Evolutionary conservation across 2,888 invertebrate genomes (phyloP), one percentile per base, ranked within the genome.

Genomic region (Pherbina coryleti): DNA sequence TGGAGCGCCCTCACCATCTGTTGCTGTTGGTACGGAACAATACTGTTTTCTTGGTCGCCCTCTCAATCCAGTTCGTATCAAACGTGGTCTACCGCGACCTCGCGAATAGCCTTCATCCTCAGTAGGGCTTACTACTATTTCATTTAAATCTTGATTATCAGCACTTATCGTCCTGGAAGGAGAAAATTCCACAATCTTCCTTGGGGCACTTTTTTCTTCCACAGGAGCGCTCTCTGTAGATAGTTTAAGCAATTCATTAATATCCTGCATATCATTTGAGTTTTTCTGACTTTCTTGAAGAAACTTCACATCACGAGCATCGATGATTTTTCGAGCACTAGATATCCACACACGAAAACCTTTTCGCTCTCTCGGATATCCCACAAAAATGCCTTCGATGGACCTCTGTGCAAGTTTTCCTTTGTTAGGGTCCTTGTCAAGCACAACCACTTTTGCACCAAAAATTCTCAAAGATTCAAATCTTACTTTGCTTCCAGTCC

Each of bases 391-490:
- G 70, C 82, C 79, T 78, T 79, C 76, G 9, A 72, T 37, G 17
- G 75, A 60, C 74, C 71, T 57, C 7, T 60, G 66, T 5, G 67
- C 70, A 49, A 77, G 53, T 51, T 77, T 79, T 19, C 66, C 71
- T 44, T 78, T n/a, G n/a, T n/a, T n/a, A 72, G 2, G 73, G 53
- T 70, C 60, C 37, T 79, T 77, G 34, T 79, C 62, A 31, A 79
- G n/a, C 8, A 83, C 84, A 82, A 84, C 84, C 14, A 84, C 85
- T 73, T 83, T 60, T 22, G 83, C 82, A 7, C 90, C 90, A 85
- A 90, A 31, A n/a, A n/a, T n/a, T n/a, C n/a, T n/a, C n/a, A n/a
- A n/a, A n/a, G n/a, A n/a, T n/a, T n/a, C n/a, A n/a, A n/a, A n/a
- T n/a, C n/a, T n/a, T n/a, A n/a, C n/a, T n/a, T n/a, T n/a, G n/a